These are phyloP conservation scores for Lycia hirtaria DNA, from an alignment of 2,888 invertebrate species.

Conservation along the genomic window DNA sequence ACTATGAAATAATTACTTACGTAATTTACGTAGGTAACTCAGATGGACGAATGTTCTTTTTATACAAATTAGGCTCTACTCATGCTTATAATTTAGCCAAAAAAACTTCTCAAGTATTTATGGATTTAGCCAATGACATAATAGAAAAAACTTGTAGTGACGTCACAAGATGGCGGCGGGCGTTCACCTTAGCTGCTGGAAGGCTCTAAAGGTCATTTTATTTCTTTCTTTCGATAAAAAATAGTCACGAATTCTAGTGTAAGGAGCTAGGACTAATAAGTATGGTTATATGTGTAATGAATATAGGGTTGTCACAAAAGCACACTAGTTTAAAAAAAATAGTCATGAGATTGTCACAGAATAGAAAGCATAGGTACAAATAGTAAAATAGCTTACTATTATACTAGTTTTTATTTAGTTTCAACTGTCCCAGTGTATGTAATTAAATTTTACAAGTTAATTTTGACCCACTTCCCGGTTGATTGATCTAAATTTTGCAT, in stretches of 20 bases:
- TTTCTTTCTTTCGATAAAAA: slow-evolving; percentile 9
- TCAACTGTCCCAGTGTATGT: too few species aligned
- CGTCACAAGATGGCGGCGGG: slow-evolving; percentile 25
- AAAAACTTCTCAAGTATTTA: neutral
- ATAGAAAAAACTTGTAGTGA: slow-evolving; percentile 15
- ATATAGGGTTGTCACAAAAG: neutral
- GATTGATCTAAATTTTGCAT: too few species aligned
- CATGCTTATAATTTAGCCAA: slow-evolving; percentile 11
- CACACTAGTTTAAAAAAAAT: neutral
- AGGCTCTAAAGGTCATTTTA: slow-evolving; percentile 11
- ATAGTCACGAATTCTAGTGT: slow-evolving; percentile 1
- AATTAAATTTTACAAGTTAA: too few species aligned
- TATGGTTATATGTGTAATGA: neutral
- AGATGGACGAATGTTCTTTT: neutral
- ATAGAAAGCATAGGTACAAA: too few species aligned
- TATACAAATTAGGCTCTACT: slow-evolving; percentile 2
- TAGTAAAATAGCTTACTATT: too few species aligned
- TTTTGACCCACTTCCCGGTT: too few species aligned
- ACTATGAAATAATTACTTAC: too few species aligned
- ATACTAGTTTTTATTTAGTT: too few species aligned
- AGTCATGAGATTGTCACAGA: too few species aligned
- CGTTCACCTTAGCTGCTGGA: slow-evolving; percentile 5
- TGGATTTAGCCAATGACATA: slow-evolving; percentile 6
- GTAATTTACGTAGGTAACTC: neutral
- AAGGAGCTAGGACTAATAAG: neutral